phyloP scores from a whole-genome alignment of 2,888 invertebrate species.

The Pterostichus niger region DNA sequence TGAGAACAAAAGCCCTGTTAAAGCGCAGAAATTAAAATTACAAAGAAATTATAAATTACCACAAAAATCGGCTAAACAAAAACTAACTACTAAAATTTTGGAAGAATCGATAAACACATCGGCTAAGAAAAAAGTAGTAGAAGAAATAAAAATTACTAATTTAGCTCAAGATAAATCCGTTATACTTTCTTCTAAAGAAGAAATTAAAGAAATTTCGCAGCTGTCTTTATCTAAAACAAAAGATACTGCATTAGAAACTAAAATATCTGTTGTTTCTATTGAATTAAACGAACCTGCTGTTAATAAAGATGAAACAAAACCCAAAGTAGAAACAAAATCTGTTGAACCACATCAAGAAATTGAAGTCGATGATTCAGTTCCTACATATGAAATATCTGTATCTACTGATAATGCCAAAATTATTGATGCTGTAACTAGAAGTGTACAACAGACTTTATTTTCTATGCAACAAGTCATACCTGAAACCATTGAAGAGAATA shows the following conservation, averaged over 20 bases:
- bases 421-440: not conserved
- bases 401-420: not conserved
- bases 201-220: not conserved
- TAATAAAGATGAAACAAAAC: conserved; percentile 45
- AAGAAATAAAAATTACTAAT: not conserved
- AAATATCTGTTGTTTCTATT: not conserved
- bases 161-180: not conserved
- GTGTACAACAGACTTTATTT: not conserved
- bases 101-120: not conserved
- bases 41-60: conserved; percentile 56
- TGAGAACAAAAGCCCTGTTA: conserved; percentile 17
- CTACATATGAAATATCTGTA: not conserved
- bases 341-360: not conserved
- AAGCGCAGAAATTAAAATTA: conserved; percentile 59
- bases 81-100: not conserved
- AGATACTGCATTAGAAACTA: conserved; percentile 5
- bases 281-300: not conserved
- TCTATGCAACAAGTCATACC: not conserved
- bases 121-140: not conserved
- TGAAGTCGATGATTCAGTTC: not conserved
- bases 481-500: conserved; percentile 4
- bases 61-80: conserved; percentile 5
- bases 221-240: not conserved
- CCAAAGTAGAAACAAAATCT: not conserved
- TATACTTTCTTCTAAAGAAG: not conserved